These are phyloP conservation scores for Ondatra zibethicus DNA, from an alignment of 2,113 vertebrate species.

Conservation along the genomic window DNA sequence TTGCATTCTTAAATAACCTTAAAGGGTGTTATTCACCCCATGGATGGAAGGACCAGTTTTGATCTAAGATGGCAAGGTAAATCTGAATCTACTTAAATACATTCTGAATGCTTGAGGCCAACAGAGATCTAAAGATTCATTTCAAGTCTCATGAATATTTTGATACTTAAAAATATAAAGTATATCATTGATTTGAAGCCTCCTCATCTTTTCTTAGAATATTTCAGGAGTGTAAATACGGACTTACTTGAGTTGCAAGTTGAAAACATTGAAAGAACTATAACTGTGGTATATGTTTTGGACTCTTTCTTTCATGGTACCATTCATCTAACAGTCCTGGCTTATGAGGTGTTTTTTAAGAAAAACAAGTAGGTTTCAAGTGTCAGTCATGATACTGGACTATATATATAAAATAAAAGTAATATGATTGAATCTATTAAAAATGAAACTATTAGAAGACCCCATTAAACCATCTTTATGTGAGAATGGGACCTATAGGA, in stretches of 20 bases:
- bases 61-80: not conserved
- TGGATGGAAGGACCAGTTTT: not conserved
- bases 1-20: constrained; percentile 48
- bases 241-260: rapidly evolving
- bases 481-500: not conserved
- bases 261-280: not conserved
- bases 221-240: not conserved
- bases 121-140: not conserved
- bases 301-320: not conserved
- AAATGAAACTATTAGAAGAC: not conserved
- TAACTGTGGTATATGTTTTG: not conserved
- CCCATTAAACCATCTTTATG: not conserved
- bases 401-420: not conserved
- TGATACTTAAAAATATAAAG: constrained; percentile 18
- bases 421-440: not conserved
- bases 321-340: not conserved
- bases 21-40: not conserved
- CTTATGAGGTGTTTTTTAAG: not conserved
- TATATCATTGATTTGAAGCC: not conserved
- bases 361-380: not conserved
- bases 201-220: not conserved
- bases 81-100: not conserved
- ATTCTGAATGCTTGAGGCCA: not conserved
- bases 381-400: not conserved
- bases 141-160: not conserved